phyloP scores from a whole-genome alignment of 2,113 vertebrate genomes.

The Cyprinodon variegatus region DNA sequence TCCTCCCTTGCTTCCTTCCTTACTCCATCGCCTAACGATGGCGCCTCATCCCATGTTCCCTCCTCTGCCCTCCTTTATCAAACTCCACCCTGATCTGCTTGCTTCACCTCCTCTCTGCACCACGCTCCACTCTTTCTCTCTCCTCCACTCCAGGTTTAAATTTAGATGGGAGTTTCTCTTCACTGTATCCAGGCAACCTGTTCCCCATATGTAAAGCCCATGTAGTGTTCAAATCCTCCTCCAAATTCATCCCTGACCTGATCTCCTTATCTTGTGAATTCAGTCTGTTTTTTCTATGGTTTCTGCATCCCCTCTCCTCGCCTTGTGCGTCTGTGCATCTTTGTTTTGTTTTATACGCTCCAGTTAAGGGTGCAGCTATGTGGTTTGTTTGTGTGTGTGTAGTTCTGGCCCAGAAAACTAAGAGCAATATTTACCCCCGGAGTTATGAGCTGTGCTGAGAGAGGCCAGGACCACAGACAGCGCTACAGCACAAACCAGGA shows the following conservation, averaged over 20 bases:
- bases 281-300: neutral
- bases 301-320: neutral
- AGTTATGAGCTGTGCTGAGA: slow-evolving; percentile 38
- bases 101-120: slow-evolving; percentile 29
- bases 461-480: slow-evolving; percentile 11
- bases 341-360: slow-evolving; percentile 5
- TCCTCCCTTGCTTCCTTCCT: neutral
- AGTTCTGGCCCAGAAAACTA: slow-evolving; percentile 43
- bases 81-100: slow-evolving; percentile 2
- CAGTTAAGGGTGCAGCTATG: neutral
- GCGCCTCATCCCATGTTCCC: slow-evolving; percentile 8
- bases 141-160: slow-evolving; percentile 59
- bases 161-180: slow-evolving; percentile 72
- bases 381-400: neutral
- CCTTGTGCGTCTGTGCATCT: neutral
- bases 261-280: neutral
- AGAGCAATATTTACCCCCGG: slow-evolving; percentile 47
- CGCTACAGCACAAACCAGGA: neutral
- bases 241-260: neutral
- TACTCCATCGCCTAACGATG: neutral
- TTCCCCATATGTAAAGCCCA: slow-evolving; percentile 44
- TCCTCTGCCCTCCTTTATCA: slow-evolving; percentile 16
- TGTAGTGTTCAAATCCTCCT: slow-evolving; percentile 8
- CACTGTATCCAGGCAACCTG: slow-evolving; percentile 72
- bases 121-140: slow-evolving; percentile 15